These are phyloP conservation scores for Hydropotes inermis DNA, from an alignment of 2,113 vertebrate species.

Conservation along the genomic window DNA sequence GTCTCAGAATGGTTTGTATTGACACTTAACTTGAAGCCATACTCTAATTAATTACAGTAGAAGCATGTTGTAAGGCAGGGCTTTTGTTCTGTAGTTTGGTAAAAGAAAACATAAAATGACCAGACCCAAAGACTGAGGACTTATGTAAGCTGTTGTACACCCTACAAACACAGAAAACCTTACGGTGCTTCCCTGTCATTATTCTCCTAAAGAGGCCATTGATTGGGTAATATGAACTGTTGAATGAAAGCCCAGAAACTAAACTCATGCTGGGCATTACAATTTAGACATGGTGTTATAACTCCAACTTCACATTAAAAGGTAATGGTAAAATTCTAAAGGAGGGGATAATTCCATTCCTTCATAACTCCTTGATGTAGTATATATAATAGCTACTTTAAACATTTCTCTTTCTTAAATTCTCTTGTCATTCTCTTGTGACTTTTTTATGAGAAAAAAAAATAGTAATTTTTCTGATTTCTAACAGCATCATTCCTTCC, in stretches of 20 bases:
- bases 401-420: background rate
- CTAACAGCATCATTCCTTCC: background rate
- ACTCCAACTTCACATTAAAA: background rate
- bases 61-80: background rate
- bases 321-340: background rate
- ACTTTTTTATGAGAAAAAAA: background rate
- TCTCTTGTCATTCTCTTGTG: background rate
- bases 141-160: background rate
- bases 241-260: background rate
- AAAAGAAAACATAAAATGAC: background rate
- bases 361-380: background rate
- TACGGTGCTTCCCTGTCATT: background rate
- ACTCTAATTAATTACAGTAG: background rate
- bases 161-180: background rate
- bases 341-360: background rate
- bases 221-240: background rate
- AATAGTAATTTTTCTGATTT: background rate
- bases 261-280: background rate
- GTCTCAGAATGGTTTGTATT: background rate
- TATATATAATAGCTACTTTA: background rate
- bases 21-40: background rate
- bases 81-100: background rate
- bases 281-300: background rate
- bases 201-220: background rate
- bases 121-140: background rate